phyloP scores from a whole-genome alignment of 1,140 invertebrate genomes.

The Nilaparvata lugens region DNA sequence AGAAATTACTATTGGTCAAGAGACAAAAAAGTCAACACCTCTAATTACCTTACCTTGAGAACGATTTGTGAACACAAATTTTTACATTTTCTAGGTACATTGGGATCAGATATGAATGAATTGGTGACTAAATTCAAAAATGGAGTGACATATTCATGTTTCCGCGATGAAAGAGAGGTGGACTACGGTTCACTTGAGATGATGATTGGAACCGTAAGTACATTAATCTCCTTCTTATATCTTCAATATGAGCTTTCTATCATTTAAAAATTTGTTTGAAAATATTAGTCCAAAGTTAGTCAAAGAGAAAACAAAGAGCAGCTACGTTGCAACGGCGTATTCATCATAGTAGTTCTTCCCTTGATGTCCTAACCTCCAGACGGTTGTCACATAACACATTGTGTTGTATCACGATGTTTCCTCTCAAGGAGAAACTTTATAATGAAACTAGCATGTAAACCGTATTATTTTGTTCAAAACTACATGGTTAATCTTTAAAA shows the following conservation, averaged over 20 bases:
- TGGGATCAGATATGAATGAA: conserved; percentile 48
- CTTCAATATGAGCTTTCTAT: conserved; percentile 1
- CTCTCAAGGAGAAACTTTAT: too few species aligned
- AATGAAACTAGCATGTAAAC: too few species aligned
- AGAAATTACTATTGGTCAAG: conserved; percentile 5
- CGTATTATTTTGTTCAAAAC: too few species aligned
- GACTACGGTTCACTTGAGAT: conserved; percentile 57
- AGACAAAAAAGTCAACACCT: too few species aligned
- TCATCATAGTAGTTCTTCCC: too few species aligned
- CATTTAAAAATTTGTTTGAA: background rate
- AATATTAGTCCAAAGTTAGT: background rate
- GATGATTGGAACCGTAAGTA: conserved; percentile 53
- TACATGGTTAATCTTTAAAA: too few species aligned
- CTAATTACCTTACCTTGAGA: too few species aligned
- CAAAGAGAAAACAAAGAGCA: background rate
- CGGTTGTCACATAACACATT: too few species aligned
- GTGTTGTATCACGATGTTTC: too few species aligned
- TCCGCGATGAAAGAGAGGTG: conserved; percentile 51
- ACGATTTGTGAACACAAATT: too few species aligned
- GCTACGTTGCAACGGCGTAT: too few species aligned
- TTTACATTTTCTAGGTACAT: conserved; percentile 39
- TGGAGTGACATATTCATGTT: conserved; percentile 54
- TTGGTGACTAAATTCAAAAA: conserved; percentile 51
- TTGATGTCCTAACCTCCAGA: too few species aligned
- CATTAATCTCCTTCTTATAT: conserved; percentile 1